Evolutionary conservation across 2,888 invertebrate genomes (phyloP).

Genomic region (Bimastos eiseni): DNA sequence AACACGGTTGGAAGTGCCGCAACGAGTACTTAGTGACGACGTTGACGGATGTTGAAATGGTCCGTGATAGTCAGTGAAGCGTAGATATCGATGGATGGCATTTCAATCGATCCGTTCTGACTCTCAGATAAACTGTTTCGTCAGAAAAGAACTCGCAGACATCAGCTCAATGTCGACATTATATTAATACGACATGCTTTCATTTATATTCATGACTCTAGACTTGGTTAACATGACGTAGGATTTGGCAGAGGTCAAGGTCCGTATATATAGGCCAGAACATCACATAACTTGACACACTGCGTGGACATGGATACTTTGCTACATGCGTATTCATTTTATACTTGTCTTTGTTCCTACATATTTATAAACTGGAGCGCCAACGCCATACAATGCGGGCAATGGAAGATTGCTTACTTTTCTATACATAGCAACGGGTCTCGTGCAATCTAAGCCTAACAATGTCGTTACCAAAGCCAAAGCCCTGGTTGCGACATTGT

Average conservation of each 20-base stretch:
- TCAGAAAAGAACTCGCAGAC: not conserved
- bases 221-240: not conserved
- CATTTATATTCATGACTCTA: not conserved
- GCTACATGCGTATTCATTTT: not conserved
- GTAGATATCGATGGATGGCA: not conserved
- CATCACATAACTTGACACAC: not conserved
- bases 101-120: not conserved
- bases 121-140: not conserved
- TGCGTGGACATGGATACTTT: not conserved
- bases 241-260: not conserved
- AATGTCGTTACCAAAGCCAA: too few relatives aligned
- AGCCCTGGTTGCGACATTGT: too few relatives aligned
- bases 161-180: not conserved
- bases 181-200: not conserved
- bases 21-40: not conserved
- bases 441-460: too few relatives aligned
- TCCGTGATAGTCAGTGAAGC: not conserved
- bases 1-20: not conserved
- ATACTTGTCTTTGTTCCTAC: not conserved
- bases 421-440: not conserved
- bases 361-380: not conserved
- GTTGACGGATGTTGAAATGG: not conserved
- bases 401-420: not conserved
- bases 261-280: not conserved
- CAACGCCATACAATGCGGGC: not conserved